Base-by-base conservation (phyloP, 2,113 vertebrate genomes). In the Cisticola juncidis region DNA sequence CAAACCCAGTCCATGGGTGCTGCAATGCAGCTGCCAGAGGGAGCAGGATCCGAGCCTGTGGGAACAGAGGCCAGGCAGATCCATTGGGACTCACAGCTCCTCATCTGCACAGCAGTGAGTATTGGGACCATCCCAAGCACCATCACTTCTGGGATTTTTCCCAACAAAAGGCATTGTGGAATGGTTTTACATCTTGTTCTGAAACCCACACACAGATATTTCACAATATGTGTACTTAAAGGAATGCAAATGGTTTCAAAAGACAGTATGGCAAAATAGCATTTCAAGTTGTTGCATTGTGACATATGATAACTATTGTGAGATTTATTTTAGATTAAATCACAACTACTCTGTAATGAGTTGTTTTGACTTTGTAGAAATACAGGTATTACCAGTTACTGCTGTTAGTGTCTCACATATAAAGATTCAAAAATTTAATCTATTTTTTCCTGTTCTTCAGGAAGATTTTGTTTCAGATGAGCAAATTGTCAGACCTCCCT, bases 111-210 rank as follows among this genome's bases (percentile, higher is more conserved):
- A 44, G 47, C 68, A 66, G 6, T 8, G 24, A 58, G 35, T 26
- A 23, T 3, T 11, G 4, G 16, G 33, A 82, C 9, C 1, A 1
- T 33, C n/a, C n/a, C 24, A 45, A 45, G 45, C 9, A 3, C 29
- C 4, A 6, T 21, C 25, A 15, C 8, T 0, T 56, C 70, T 18
- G 24, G 22, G 28, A 12, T 31, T 71, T 68, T 70, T 82, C n/a
- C 35, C 29, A 76, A 9, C 28, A 33, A 45, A 79, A 90, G 60
- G 23, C 33, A 53, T 57, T 65, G 47, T 45, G 71, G 44, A 54
- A 50, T 18, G 33, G 33, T 86, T 82, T 64, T 50, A 79, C 9
- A 14, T 54, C 66, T 82, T 48, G 35, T 29, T 76, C 71, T 68
- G 61, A 79, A 90, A 62, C 13, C 26, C 0, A 0, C 14, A 66